Conservation (phyloP, 1,140 invertebrate genomes). For the Solenopsis fugax region DNA sequence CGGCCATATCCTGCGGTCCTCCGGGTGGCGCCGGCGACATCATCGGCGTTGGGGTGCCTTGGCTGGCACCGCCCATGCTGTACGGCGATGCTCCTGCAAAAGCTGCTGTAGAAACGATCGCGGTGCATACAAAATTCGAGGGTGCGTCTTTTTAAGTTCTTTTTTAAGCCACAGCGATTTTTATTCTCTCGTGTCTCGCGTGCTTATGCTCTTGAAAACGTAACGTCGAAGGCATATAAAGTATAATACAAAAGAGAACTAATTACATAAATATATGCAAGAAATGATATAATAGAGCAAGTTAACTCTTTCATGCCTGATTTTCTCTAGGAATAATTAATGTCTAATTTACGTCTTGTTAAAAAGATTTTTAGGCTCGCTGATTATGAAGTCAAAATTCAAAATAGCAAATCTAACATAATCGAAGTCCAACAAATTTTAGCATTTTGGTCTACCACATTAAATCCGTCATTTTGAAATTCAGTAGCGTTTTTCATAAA, state of each 20-base stretch:
- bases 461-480: no score
- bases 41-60: slow-evolving; percentile 96
- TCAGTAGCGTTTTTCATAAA: no score
- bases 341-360: no score
- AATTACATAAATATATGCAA: background rate
- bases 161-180: slow-evolving; percentile 65
- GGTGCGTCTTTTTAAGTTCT: slow-evolving; percentile 80
- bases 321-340: no score
- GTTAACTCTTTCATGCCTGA: background rate
- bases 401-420: no score
- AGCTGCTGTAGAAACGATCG: slow-evolving; percentile 87
- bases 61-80: slow-evolving; percentile 93
- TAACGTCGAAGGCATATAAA: background rate
- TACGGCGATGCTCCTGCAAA: slow-evolving; percentile 95
- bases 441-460: no score
- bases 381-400: no score
- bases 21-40: slow-evolving; percentile 95
- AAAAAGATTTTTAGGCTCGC: no score
- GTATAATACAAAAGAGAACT: no score
- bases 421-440: no score
- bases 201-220: slow-evolving; percentile 33
- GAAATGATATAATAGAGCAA: background rate
- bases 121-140: slow-evolving; percentile 86
- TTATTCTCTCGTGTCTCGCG: slow-evolving; percentile 46
- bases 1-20: slow-evolving; percentile 93